Percentiles rank a stretch among this genome's conserved stretches.
phyloP scores from a whole-genome alignment of 2,797 vertebrate genomes.

The Scarus forsteni region DNA sequence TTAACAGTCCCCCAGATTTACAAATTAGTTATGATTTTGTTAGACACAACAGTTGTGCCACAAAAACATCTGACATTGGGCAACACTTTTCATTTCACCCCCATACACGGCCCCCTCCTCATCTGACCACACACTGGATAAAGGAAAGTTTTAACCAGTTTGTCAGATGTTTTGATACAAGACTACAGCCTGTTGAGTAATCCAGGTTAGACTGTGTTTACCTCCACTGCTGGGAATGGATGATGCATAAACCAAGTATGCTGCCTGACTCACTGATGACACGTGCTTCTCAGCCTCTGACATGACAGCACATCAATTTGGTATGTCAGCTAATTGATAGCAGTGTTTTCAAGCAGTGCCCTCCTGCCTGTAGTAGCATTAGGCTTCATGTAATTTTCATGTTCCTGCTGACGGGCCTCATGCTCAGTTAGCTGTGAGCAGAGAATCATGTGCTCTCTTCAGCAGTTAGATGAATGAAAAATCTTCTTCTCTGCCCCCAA shows the following conservation, averaged over 20 bases:
- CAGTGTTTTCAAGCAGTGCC: conserved; percentile 46
- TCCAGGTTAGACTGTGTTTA: conserved; percentile 70
- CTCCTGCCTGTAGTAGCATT: conserved; percentile 37
- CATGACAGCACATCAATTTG: conserved; percentile 54
- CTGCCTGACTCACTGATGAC: conserved; percentile 75
- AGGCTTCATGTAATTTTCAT: conserved; percentile 28
- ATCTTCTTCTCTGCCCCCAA: conserved; percentile 77
- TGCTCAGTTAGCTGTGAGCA: conserved; percentile 66
- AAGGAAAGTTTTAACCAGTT: conserved; percentile 30
- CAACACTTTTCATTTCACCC: conserved; percentile 21
- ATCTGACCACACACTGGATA: conserved; percentile 30
- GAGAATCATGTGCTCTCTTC: conserved; percentile 75
- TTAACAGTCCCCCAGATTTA: conserved; percentile 17
- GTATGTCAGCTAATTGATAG: conserved; percentile 55
- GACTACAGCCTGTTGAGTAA: conserved; percentile 67
- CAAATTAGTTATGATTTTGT: conserved; percentile 28
- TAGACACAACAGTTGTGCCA: conserved; percentile 40
- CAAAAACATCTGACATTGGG: conserved; percentile 34
- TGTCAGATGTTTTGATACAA: conserved; percentile 67
- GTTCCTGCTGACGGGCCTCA: conserved; percentile 54
- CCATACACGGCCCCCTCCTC: conserved; percentile 24
- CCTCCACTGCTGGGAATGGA: conserved; percentile 71
- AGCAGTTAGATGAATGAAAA: conserved; percentile 65
- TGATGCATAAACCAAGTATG: conserved; percentile 65
- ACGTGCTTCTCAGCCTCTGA: conserved; percentile 59